Evolutionary conservation across 1,140 invertebrate species (phyloP).

Genomic region (Arion vulgaris): DNA sequence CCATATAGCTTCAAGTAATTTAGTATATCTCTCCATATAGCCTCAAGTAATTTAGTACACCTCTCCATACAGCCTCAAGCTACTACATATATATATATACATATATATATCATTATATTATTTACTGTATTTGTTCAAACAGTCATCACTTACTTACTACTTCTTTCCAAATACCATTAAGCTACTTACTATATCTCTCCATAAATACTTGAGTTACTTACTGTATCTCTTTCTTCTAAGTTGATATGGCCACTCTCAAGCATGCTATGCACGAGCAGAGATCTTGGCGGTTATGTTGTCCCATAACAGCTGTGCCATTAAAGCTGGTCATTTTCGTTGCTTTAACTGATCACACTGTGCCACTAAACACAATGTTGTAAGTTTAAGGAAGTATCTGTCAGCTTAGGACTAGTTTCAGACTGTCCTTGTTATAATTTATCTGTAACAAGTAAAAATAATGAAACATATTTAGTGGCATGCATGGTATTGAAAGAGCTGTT

Average conservation of each 20-base stretch:
- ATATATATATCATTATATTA: too few relatives aligned
- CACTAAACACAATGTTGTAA: neutral
- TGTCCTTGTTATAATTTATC: neutral
- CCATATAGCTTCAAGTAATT: too few relatives aligned
- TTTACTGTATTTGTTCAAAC: too few relatives aligned
- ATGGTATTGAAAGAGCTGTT: too few relatives aligned
- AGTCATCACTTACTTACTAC: too few relatives aligned
- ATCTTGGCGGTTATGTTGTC: conserved; percentile 62
- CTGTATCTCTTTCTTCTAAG: conserved; percentile 92
- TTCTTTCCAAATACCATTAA: too few relatives aligned
- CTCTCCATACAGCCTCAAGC: too few relatives aligned
- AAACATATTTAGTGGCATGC: neutral
- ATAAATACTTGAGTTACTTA: too few relatives aligned
- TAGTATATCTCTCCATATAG: too few relatives aligned
- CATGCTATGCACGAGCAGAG: conserved; percentile 54
- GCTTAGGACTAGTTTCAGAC: neutral
- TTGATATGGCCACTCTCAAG: conserved; percentile 67
- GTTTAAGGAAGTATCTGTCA: neutral
- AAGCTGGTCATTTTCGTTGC: conserved; percentile 46
- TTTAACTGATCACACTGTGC: neutral
- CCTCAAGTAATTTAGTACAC: too few relatives aligned
- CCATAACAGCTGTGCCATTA: conserved; percentile 63
- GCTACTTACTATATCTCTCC: too few relatives aligned
- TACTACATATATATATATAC: too few relatives aligned
- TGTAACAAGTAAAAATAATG: neutral